Percentiles rank a stretch among this genome's conserved stretches.
Evolutionary conservation across 2,113 vertebrate genomes (phyloP).

Genomic region (Sapayoa aenigma): DNA sequence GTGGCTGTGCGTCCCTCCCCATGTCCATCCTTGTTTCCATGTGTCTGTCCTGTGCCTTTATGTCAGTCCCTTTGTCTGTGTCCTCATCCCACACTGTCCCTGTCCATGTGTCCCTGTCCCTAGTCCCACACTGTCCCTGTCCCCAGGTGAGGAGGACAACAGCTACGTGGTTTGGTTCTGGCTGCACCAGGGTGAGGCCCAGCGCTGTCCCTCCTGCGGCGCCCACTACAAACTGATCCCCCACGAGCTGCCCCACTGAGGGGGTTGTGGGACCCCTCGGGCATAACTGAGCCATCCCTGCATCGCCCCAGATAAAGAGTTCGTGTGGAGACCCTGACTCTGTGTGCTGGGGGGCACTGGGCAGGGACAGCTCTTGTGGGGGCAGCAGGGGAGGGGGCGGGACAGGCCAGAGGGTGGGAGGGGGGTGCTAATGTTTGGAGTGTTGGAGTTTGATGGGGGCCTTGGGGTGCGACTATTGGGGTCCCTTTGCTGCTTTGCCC

Average conservation of each 20-base stretch:
- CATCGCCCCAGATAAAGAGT: background rate
- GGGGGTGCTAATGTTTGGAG: fast-evolving
- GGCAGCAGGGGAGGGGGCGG: too few relatives aligned
- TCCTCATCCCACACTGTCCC: background rate
- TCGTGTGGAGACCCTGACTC: background rate
- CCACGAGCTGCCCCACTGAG: conserved; percentile 67
- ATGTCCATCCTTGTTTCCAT: background rate
- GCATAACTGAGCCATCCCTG: background rate
- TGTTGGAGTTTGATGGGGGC: background rate
- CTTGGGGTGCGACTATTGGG: background rate
- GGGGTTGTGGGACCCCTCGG: background rate
- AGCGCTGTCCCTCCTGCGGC: conserved; percentile 87
- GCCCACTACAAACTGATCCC: conserved; percentile 85
- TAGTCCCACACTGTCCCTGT: background rate
- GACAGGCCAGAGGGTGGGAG: background rate
- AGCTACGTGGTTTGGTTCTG: conserved; percentile 86
- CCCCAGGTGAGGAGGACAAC: conserved; percentile 88
- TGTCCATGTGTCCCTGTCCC: too few relatives aligned
- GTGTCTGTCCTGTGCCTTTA: too few relatives aligned
- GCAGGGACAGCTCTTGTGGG: too few relatives aligned
- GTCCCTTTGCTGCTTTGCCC: too few relatives aligned
- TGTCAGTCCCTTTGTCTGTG: too few relatives aligned
- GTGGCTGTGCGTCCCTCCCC: too few relatives aligned
- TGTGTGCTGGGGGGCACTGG: background rate
- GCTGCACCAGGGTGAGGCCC: conserved; percentile 84